These are phyloP conservation scores for Eurytoma californica DNA, from an alignment of 2,888 invertebrate genomes.

Conservation along the genomic window DNA sequence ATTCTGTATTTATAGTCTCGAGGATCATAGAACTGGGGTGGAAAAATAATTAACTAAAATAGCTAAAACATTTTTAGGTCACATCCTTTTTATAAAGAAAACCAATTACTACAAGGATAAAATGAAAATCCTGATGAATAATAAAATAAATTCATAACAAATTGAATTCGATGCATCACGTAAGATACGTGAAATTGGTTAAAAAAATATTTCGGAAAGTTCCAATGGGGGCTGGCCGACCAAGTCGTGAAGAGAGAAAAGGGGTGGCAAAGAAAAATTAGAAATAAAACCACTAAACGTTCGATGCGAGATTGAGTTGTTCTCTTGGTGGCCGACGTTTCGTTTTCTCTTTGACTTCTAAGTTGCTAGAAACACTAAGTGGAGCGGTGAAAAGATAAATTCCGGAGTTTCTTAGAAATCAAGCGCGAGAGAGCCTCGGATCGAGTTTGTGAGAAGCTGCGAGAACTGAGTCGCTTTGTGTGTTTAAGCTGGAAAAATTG, in stretches of 20 bases:
- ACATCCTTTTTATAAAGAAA: no score
- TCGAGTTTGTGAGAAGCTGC: neutral
- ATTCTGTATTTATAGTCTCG: no score
- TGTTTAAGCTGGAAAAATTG: neutral
- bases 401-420: slow-evolving; percentile 58
- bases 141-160: neutral
- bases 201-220: neutral
- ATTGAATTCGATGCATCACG: neutral
- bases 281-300: slow-evolving; percentile 30
- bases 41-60: no score
- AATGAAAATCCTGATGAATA: no score
- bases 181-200: neutral
- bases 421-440: slow-evolving; percentile 28
- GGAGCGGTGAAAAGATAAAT: slow-evolving; percentile 59
- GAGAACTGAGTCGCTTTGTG: slow-evolving; percentile 1
- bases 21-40: no score
- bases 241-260: neutral
- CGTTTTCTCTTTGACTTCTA: slow-evolving; percentile 52
- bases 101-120: no score
- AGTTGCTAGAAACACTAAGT: slow-evolving; percentile 48
- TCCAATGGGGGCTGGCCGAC: neutral
- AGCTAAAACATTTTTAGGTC: no score
- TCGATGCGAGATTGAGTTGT: slow-evolving; percentile 55
- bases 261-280: slow-evolving; percentile 11
- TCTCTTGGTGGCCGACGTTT: slow-evolving; percentile 46